Evolutionary conservation across 2,113 vertebrate species (phyloP).

Genomic region (Suricata suricatta): DNA sequence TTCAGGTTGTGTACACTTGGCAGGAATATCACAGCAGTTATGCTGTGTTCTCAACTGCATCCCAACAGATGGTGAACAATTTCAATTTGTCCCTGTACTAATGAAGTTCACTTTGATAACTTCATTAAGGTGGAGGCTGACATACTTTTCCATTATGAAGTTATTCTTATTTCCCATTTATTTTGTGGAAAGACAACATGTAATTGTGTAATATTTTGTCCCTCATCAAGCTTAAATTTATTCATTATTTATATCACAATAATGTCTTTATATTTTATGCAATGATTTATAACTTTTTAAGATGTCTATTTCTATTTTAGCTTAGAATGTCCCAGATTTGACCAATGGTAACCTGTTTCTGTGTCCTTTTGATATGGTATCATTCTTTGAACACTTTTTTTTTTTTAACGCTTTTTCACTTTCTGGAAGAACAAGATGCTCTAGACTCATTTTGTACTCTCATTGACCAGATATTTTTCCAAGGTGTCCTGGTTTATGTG

Average conservation of each 20-base stretch:
- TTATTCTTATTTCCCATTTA: background rate
- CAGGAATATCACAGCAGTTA: background rate
- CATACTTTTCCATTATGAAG: background rate
- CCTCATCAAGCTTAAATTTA: background rate
- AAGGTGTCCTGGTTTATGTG: background rate
- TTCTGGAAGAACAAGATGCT: background rate
- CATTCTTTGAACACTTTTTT: background rate
- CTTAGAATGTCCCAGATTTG: background rate
- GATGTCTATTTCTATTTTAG: background rate
- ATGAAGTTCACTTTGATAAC: slow-evolving; percentile 22
- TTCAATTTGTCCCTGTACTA: background rate
- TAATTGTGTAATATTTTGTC: background rate
- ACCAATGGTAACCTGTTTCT: background rate
- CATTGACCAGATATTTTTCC: background rate
- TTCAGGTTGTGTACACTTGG: background rate
- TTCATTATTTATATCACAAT: background rate
- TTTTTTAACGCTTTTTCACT: background rate
- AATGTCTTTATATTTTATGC: background rate
- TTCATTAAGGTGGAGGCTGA: slow-evolving; percentile 40
- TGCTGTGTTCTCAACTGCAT: background rate
- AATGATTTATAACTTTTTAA: background rate
- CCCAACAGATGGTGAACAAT: slow-evolving; percentile 27
- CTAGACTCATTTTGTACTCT: background rate
- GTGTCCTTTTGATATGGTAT: background rate
- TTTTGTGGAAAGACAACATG: background rate